Base-by-base conservation (phyloP, 2,888 invertebrate genomes). In the Helicoverpa assulta region DNA sequence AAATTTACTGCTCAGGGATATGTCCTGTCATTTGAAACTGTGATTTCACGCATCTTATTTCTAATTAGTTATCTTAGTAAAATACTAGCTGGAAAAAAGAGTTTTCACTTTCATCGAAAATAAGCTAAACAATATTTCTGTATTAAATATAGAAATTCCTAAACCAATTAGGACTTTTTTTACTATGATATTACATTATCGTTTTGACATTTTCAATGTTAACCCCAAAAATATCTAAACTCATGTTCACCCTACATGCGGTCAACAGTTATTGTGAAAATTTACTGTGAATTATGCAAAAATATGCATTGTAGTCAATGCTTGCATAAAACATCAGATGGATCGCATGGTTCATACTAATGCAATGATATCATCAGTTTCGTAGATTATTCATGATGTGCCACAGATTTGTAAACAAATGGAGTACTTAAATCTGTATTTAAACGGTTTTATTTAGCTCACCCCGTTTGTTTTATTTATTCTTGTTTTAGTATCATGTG, bases 211-310 rank as follows among this genome's bases (percentile, higher is more conserved):
- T 55, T 21, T 47, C 8, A 26, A 26, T 26, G 4, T n/a, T 53
- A 16, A 16, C 14, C 16, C 10, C 43, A 16, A 58, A 21, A 14
- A 37, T 16, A 14, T 0, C 8, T 10, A 1, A 18, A 5, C 33
- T 66, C 37, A 63, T 62, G 37, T 33, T 7, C 73, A 69, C 67
- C 63, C 70, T 67, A 58, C 55, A 55, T 61, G 73, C 70, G 71
- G 73, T 73, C 65, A 67, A 56, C 57, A 62, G 57, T 76, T 74
- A 75, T 73, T 54, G 64, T 47, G 60, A 74, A 72, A 70, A 76
- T 78, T 78, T 70, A 73, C 65, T 67, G 69, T 55, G 72, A 82
- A 79, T 77, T 84, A 84, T 84, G 82, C 70, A 81, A 84, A 84
- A 78, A 74, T 83, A 83, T 83, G 78, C 78, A 78, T 70, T 73